These are phyloP conservation scores for Campoletis sonorensis DNA, from an alignment of 1,140 invertebrate species.

Conservation along the genomic window DNA sequence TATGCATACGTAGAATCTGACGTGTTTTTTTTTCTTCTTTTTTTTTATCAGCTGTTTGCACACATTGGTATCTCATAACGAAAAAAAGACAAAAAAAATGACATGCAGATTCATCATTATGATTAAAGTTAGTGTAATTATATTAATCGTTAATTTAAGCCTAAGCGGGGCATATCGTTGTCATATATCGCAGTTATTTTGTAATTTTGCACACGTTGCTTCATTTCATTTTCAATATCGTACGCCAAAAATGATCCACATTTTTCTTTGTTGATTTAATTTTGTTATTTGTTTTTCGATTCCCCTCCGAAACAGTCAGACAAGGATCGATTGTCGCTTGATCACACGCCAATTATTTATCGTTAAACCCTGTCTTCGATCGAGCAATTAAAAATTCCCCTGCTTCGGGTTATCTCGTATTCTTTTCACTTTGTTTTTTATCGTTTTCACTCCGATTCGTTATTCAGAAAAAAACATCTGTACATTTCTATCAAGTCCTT, in stretches of 20 bases:
- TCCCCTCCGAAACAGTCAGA: too few species aligned
- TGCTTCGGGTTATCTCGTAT: neutral
- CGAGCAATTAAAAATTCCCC: neutral
- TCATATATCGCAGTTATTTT: neutral
- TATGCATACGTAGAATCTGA: conserved; percentile 63
- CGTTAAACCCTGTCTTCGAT: conserved; percentile 7
- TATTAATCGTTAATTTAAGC: neutral
- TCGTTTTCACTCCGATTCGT: neutral
- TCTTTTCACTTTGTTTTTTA: too few species aligned
- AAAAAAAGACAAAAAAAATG: conserved; percentile 26
- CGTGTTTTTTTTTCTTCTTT: conserved; percentile 18
- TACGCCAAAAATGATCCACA: neutral
- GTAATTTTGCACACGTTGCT: neutral
- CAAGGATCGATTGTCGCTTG: neutral
- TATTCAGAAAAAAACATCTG: neutral
- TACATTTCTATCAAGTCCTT: too few species aligned
- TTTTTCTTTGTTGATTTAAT: too few species aligned
- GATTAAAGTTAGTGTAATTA: neutral
- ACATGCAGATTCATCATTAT: conserved; percentile 40
- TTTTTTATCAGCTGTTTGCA: neutral
- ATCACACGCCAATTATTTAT: neutral
- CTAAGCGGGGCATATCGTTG: neutral
- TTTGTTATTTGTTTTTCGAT: too few species aligned
- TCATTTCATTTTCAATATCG: neutral
- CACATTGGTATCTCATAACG: conserved; percentile 30